A percentile compares a stretch with the other conserved stretches of the same genome.
Evolutionary conservation across 2,797 vertebrate species (phyloP).

Genomic region (Falco berigora): DNA sequence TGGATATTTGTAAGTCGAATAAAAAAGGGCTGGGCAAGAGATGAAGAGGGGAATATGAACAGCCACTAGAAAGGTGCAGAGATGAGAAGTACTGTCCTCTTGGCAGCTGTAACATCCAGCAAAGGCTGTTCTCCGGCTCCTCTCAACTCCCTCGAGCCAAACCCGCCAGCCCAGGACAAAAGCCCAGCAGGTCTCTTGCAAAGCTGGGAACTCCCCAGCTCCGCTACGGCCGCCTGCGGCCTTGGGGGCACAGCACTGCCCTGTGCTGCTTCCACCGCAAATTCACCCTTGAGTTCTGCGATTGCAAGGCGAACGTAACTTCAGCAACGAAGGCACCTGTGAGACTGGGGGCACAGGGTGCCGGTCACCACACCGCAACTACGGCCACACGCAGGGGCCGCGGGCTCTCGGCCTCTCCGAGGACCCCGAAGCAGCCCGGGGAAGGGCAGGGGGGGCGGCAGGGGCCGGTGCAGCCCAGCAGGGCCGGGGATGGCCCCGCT

Average conservation of each 20-base stretch:
- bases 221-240: rapidly evolving
- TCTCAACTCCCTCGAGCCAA: background rate
- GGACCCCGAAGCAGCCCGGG: rapidly evolving
- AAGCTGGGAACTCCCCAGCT: background rate
- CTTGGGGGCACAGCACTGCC: rapidly evolving
- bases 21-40: background rate
- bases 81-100: too few relatives aligned
- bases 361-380: rapidly evolving
- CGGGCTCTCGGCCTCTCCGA: rapidly evolving
- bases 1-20: background rate
- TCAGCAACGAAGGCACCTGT: background rate
- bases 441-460: background rate
- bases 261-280: rapidly evolving
- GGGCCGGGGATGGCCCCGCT: background rate
- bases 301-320: rapidly evolving
- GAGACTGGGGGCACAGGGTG: rapidly evolving
- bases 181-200: background rate
- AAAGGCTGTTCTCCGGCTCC: background rate
- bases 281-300: background rate
- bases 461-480: background rate
- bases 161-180: background rate
- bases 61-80: background rate
- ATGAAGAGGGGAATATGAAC: background rate
- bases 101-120: background rate
- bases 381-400: background rate